Conservation (phyloP, 2,888 invertebrate genomes). For the Lasiommata megera region DNA sequence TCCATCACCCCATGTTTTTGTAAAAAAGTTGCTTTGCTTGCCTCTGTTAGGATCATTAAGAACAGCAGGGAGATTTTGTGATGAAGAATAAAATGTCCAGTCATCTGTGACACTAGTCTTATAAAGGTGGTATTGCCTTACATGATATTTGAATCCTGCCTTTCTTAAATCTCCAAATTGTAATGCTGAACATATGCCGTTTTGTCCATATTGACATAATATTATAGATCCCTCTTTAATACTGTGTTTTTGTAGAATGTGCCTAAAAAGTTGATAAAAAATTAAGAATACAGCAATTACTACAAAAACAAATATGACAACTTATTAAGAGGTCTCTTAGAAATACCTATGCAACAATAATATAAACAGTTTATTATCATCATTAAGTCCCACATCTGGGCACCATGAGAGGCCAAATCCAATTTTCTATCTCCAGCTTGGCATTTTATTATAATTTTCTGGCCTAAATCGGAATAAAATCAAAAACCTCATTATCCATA, state of each 20-base stretch:
- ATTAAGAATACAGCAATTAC: slow-evolving; percentile 1
- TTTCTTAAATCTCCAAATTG: slow-evolving; percentile 95
- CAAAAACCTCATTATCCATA: too few species aligned
- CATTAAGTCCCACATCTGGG: too few species aligned
- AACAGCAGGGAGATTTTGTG: slow-evolving; percentile 97
- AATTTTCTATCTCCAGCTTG: too few species aligned
- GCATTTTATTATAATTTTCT: too few species aligned
- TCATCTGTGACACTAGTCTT: slow-evolving; percentile 67
- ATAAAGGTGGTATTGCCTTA: slow-evolving; percentile 84
- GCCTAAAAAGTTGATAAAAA: slow-evolving; percentile 84
- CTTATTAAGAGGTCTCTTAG: too few species aligned
- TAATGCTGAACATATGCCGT: slow-evolving; percentile 91
- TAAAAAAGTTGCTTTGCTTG: slow-evolving; percentile 95
- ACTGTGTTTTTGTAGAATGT: slow-evolving; percentile 90
- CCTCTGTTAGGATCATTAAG: slow-evolving; percentile 96
- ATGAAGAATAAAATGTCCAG: slow-evolving; percentile 95
- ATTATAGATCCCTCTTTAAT: slow-evolving; percentile 92
- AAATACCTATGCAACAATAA: too few species aligned
- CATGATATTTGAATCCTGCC: slow-evolving; percentile 93
- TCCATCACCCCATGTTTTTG: slow-evolving; percentile 98
- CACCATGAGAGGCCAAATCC: too few species aligned
- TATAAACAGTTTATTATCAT: too few species aligned
- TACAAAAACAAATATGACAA: too few species aligned
- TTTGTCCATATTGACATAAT: slow-evolving; percentile 93
- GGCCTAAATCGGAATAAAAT: too few species aligned